Conservation (phyloP, 2,888 invertebrate genomes). For the Drosophila atripex region DNA sequence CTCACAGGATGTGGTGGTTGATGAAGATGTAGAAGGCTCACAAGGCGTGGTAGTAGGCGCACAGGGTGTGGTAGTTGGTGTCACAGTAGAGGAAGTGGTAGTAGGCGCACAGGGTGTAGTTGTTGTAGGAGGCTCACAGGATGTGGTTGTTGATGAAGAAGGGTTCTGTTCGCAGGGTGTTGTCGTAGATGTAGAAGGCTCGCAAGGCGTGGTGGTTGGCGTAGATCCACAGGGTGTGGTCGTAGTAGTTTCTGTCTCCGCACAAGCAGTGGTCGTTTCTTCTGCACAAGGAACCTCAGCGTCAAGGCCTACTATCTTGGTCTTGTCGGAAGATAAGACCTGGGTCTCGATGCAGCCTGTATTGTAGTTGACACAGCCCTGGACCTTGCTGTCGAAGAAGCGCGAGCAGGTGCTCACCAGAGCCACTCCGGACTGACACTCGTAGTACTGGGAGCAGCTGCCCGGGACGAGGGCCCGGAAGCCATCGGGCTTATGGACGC, state of each 20-base stretch:
- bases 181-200: no score
- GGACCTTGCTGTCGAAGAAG: conserved; percentile 66
- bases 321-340: conserved; percentile 5
- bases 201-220: no score
- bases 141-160: conserved; percentile 15
- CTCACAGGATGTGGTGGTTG: conserved; percentile 21
- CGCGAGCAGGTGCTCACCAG: conserved; percentile 60
- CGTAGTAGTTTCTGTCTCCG: background rate
- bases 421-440: conserved; percentile 70
- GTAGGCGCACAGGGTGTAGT: background rate
- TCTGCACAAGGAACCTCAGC: conserved; percentile 40
- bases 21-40: background rate
- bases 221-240: background rate
- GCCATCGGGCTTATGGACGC: conserved; percentile 72
- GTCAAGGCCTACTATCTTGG: conserved; percentile 7
- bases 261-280: conserved; percentile 40
- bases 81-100: no score
- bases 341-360: conserved; percentile 69
- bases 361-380: conserved; percentile 69
- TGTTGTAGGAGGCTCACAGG: background rate
- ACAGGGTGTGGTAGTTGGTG: conserved; percentile 10
- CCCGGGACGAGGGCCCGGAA: conserved; percentile 79
- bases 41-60: background rate
- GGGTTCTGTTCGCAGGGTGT: background rate
- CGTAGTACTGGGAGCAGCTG: conserved; percentile 79